Conservation (phyloP, 2,113 vertebrate species). For the Alces alces region DNA sequence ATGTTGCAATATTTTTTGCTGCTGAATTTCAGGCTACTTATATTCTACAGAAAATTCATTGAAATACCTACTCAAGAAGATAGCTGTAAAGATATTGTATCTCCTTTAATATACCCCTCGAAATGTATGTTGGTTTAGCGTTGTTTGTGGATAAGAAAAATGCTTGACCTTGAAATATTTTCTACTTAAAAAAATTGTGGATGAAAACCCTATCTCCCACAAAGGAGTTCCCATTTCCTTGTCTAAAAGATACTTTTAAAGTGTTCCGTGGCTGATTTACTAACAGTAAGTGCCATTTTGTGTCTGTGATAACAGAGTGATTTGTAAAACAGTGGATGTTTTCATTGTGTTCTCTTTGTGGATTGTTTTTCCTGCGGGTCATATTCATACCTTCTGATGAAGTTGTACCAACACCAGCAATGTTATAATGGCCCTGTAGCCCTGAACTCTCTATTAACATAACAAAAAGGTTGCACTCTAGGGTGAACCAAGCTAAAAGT, state of each 20-base stretch:
- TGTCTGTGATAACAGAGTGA: conserved; percentile 86
- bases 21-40: conserved; percentile 80
- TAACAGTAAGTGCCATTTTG: conserved; percentile 85
- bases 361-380: conserved; percentile 82
- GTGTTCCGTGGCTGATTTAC: conserved; percentile 80
- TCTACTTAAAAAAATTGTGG: conserved; percentile 79
- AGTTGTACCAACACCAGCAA: conserved; percentile 84
- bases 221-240: conserved; percentile 73
- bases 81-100: conserved; percentile 78
- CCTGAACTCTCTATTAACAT: conserved; percentile 75
- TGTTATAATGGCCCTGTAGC: conserved; percentile 76
- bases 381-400: conserved; percentile 80
- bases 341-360: conserved; percentile 82
- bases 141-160: conserved; percentile 83
- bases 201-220: conserved; percentile 67
- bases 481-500: conserved; percentile 77
- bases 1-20: conserved; percentile 82
- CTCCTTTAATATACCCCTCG: conserved; percentile 78
- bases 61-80: conserved; percentile 75
- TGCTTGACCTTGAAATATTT: conserved; percentile 80
- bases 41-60: conserved; percentile 72
- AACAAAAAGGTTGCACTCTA: conserved; percentile 77
- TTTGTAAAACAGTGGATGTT: conserved; percentile 84
- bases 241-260: conserved; percentile 72
- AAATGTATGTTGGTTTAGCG: conserved; percentile 80